Evolutionary conservation across 2,888 invertebrate species (phyloP), one percentile per base, ranked within the genome.

Genomic region (Nomada flava): DNA sequence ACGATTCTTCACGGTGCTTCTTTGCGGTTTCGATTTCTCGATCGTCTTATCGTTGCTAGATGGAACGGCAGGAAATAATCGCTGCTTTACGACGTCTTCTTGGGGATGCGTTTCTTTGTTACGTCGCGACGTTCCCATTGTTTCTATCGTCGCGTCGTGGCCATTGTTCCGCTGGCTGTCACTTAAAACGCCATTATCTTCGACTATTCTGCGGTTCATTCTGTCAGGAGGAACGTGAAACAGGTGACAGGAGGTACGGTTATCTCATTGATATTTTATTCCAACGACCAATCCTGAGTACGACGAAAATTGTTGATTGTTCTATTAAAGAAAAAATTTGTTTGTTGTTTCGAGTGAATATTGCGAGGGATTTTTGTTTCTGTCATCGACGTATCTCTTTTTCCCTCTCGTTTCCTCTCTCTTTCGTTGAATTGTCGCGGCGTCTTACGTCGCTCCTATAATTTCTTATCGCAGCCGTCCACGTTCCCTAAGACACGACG

Each of bases 391-490:
- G 65, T 15, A 2, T n/a, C 26, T n/a, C 1, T 29, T n/a, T 26
- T 47, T n/a, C 26, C 3, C n/a, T 23, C 20, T 15, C 20, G 50
- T 23, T 23, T 23, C 23, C 11, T 26, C 44, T 26, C 1, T n/a
- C 7, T 44, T 47, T 13, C 26, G 20, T n/a, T 44, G 63, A 67
- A 82, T 75, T 67, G 62, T 75, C 57, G 57, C 67, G 50, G 42
- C 81, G 75, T 82, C 82, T 76, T 50, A 18, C n/a, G 47, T 9
- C 65, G 52, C 64, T 67, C 71, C 64, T 82, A 65, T 76, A 72
- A 67, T 78, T 64, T 67, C 83, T 83, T 77, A 76, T 82, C 79
- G 76, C 26, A 59, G 26, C 47, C 63, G 59, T 53, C 67, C 42
- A 44, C 68, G 23, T 82, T 68, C 15, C 29, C 29, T 50, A n/a